A percentile compares a stretch with the other conserved stretches of the same genome.
phyloP scores from a whole-genome alignment of 2,797 vertebrate genomes.

The Danionella dracula region DNA sequence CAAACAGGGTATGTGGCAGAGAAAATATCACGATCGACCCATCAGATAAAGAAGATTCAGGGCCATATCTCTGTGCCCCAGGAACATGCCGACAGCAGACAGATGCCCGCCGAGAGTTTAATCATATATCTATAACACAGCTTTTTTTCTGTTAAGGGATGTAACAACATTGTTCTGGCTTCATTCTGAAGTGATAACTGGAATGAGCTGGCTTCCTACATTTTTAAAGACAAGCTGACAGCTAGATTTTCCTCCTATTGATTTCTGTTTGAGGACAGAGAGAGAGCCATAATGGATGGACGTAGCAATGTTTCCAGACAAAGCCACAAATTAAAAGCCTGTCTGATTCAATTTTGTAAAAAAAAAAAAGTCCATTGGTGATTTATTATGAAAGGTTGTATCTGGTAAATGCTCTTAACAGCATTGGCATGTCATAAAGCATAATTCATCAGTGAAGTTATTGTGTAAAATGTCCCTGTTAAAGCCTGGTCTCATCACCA shows the following conservation, averaged over 20 bases:
- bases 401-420: neutral
- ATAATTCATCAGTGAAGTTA: neutral
- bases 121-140: slow-evolving; percentile 28
- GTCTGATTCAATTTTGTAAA: slow-evolving; percentile 18
- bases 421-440: neutral
- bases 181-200: slow-evolving; percentile 18
- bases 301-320: slow-evolving; percentile 18
- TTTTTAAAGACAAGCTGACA: slow-evolving; percentile 41
- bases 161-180: slow-evolving; percentile 31
- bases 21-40: slow-evolving; percentile 2
- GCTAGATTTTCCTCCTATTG: slow-evolving; percentile 22
- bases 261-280: slow-evolving; percentile 32
- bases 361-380: slow-evolving; percentile 24
- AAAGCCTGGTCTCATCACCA: too few species aligned
- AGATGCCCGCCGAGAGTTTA: slow-evolving; percentile 12
- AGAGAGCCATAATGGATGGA: slow-evolving; percentile 28
- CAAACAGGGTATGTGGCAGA: neutral
- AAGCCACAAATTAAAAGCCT: slow-evolving; percentile 30
- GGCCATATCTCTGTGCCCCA: slow-evolving; percentile 17
- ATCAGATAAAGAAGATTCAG: slow-evolving; percentile 23
- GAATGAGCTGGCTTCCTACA: slow-evolving; percentile 26
- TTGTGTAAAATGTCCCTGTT: too few species aligned
- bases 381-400: slow-evolving; percentile 8
- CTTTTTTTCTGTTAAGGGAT: slow-evolving; percentile 11
- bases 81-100: slow-evolving; percentile 15